A percentile compares a stretch with the other conserved stretches of the same genome.
Evolutionary conservation across 2,888 invertebrate species (phyloP).

Genomic region (Quadriops clusia): DNA sequence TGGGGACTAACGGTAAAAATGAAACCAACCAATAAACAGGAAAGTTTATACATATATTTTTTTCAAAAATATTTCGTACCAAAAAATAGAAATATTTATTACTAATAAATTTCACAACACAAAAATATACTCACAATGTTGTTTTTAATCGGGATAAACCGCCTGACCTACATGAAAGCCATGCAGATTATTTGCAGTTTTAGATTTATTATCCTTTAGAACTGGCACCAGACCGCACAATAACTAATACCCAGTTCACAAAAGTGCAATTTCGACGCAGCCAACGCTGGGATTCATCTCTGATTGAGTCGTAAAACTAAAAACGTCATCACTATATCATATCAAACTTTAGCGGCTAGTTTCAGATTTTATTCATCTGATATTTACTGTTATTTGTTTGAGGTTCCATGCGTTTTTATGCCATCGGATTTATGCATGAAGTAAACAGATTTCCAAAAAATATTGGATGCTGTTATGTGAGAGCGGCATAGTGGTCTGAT

Average conservation of each 20-base stretch:
- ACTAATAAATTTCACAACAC: too few relatives aligned
- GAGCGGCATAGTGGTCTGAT: constrained; percentile 13
- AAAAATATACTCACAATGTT: too few relatives aligned
- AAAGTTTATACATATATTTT: too few relatives aligned
- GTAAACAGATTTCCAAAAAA: constrained; percentile 18
- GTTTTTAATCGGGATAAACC: too few relatives aligned
- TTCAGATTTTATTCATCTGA: constrained; percentile 14
- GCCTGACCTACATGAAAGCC: not conserved
- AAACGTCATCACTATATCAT: constrained; percentile 17
- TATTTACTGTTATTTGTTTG: constrained; percentile 13
- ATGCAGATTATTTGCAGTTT: constrained; percentile 23
- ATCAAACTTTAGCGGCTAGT: constrained; percentile 15
- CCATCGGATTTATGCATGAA: not conserved
- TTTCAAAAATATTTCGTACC: too few relatives aligned
- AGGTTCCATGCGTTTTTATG: not conserved
- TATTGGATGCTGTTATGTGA: constrained; percentile 16
- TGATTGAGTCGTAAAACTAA: constrained; percentile 24
- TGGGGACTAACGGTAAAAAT: too few relatives aligned
- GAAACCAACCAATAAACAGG: too few relatives aligned
- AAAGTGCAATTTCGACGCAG: constrained; percentile 21
- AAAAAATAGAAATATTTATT: too few relatives aligned
- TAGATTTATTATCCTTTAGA: constrained; percentile 23
- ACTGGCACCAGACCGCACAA: constrained; percentile 20
- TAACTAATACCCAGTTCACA: constrained; percentile 23
- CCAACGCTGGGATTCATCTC: constrained; percentile 21